Conservation (phyloP, 2,113 vertebrate genomes). For the Limanda limanda region DNA sequence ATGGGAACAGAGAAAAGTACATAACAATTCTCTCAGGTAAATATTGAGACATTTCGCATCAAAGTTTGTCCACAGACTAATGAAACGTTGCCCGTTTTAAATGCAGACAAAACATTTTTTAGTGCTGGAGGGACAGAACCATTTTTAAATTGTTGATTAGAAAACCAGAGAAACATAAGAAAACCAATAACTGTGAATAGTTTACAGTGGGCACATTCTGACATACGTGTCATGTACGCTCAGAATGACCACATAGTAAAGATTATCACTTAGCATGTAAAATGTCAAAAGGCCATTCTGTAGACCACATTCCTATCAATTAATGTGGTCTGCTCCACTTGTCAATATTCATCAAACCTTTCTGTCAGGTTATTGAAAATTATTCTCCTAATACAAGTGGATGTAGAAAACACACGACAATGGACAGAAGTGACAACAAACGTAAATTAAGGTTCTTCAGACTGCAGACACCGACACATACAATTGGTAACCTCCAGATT, state of each 20-base stretch:
- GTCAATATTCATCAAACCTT: background rate
- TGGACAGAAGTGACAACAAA: constrained; percentile 12
- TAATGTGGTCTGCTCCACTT: background rate
- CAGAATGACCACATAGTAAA: background rate
- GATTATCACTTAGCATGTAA: background rate
- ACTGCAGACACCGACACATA: constrained; percentile 51
- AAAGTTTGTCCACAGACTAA: background rate
- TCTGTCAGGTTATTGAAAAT: constrained; percentile 16
- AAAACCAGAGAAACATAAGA: background rate
- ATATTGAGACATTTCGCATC: constrained; percentile 8
- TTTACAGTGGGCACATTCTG: constrained; percentile 3
- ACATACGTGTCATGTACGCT: background rate
- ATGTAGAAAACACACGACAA: constrained; percentile 18
- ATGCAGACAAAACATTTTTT: no score
- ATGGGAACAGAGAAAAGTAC: constrained; percentile 23
- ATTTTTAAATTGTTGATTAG: background rate
- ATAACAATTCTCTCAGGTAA: constrained; percentile 1
- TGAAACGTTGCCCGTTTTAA: background rate
- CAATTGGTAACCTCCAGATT: constrained; percentile 12
- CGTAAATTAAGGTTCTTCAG: constrained; percentile 4
- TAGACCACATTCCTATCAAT: background rate
- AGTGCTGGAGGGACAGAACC: background rate
- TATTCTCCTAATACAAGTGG: constrained; percentile 12
- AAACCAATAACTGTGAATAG: background rate
- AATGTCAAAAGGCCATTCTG: constrained; percentile 15